Percentiles rank a stretch among this genome's conserved stretches.
Conservation (phyloP, 2,797 vertebrate species). For the Enteromius fasciolatus region DNA sequence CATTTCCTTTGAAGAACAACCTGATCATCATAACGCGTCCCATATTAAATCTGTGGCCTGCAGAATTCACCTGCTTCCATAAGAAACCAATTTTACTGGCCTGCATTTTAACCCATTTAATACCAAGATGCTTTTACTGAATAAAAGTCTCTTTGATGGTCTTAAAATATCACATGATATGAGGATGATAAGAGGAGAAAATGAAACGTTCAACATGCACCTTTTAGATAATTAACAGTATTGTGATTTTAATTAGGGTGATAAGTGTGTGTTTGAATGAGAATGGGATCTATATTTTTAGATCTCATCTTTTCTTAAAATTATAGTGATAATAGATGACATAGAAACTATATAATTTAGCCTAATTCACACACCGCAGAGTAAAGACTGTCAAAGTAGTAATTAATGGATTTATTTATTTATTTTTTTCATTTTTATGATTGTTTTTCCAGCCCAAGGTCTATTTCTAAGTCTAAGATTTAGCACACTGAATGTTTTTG, state of each 20-base stretch:
- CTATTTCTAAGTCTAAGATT: neutral
- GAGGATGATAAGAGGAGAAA: neutral
- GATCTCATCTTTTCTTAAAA: neutral
- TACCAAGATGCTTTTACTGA: constrained; percentile 10
- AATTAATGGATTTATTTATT: neutral
- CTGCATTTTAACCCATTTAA: constrained; percentile 54
- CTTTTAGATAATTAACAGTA: neutral
- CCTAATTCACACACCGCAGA: neutral
- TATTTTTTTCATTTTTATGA: neutral
- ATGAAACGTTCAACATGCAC: neutral
- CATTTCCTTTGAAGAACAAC: constrained; percentile 35
- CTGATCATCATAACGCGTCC: constrained; percentile 43
- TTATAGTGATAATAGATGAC: neutral
- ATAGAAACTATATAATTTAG: neutral
- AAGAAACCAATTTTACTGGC: constrained; percentile 38
- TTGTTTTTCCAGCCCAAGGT: neutral
- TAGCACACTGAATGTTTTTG: neutral
- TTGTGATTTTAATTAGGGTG: constrained; percentile 9
- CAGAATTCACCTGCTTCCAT: constrained; percentile 51
- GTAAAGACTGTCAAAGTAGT: neutral
- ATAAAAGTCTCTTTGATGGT: constrained; percentile 21
- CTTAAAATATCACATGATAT: constrained; percentile 9
- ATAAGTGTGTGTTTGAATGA: neutral
- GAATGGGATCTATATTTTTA: neutral
- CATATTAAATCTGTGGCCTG: constrained; percentile 35